Evolutionary conservation across 1,140 invertebrate species (phyloP), one percentile per base, ranked within the genome.

Genomic region (Euglossa dilemma): DNA sequence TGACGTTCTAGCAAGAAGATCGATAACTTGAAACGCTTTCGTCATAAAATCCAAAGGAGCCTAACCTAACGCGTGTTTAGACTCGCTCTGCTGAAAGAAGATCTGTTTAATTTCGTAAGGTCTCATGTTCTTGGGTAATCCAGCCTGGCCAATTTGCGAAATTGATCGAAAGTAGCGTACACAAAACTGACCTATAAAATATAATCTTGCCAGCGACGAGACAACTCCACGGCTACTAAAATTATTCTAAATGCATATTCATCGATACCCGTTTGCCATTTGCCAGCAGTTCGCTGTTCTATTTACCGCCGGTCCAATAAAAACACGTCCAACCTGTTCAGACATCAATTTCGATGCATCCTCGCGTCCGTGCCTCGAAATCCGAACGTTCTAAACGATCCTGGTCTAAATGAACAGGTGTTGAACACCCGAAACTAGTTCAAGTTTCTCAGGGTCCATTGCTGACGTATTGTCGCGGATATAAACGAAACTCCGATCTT

Each of bases 41-140:
- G 9, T 20, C 25, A 23, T 14, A n/a, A 43, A 56, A 54, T 16
- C 2, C 18, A 45, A 73, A 73, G 18, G 20, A 56, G 28, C 52
- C 12, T 43, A 36, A 23, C 36, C 70, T 14, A 43, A 56, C n/a
- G 45, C 50, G 12, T 52, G 76, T 57, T 78, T 69, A 69, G 43
- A 67, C 47, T 72, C 47, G 71, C 52, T 71, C 20, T n/a, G 25
- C 23, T 57, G 71, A 73, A 56, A 43, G 23, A 25, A 47, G 28
- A 61, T 80, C 69, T 80, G 78, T 71, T 73, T 80, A 80, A 36
- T 72, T 50, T 80, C 20, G 52, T 50, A 57, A 73, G 54, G 47
- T 18, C 8, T 36, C 54, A 16, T 6, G 28, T 25, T 16, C 43
- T n/a, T 25, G 45, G 7, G 50, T 45, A 16, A 45, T 45, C 25